Evolutionary conservation across 2,888 invertebrate species (phyloP).

Genomic region (Scaptomyza flava): DNA sequence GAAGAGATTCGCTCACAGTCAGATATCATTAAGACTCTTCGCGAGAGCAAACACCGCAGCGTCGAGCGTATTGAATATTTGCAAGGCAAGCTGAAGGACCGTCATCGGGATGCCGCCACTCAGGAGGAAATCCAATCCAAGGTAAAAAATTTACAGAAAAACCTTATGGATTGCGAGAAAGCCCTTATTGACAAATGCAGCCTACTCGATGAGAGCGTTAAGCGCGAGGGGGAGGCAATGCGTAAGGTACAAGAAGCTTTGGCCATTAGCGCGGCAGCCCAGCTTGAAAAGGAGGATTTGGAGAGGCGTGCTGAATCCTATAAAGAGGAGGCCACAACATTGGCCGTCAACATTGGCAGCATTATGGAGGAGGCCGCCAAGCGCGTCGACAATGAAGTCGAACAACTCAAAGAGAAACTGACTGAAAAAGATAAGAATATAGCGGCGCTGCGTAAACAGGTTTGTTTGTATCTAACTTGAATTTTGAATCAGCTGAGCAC

Average conservation of each 20-base stretch:
- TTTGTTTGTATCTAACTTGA: constrained; percentile 43
- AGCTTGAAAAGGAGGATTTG: constrained; percentile 86
- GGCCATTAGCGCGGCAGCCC: constrained; percentile 86
- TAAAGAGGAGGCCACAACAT: constrained; percentile 86
- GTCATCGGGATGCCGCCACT: not conserved
- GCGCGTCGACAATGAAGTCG: constrained; percentile 87
- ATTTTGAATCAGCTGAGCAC: too few species aligned
- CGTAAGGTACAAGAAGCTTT: constrained; percentile 87
- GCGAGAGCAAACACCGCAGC: constrained; percentile 60
- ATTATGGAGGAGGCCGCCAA: constrained; percentile 86
- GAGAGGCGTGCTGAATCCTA: constrained; percentile 85
- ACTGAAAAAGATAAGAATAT: constrained; percentile 86
- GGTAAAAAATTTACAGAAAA: constrained; percentile 64
- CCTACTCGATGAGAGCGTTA: constrained; percentile 82
- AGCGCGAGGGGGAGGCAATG: constrained; percentile 85
- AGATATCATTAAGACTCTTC: constrained; percentile 54
- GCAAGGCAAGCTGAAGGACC: constrained; percentile 52
- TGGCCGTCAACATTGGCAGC: constrained; percentile 86
- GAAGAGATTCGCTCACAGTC: constrained; percentile 40
- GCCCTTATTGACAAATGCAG: constrained; percentile 83
- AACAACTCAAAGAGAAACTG: constrained; percentile 86
- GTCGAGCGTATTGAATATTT: constrained; percentile 58
- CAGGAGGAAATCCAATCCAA: constrained; percentile 23
- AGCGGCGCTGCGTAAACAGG: constrained; percentile 85
- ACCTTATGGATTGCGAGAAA: constrained; percentile 83